Percentiles rank a stretch among this genome's conserved stretches.
phyloP scores from a whole-genome alignment of 2,113 vertebrate genomes.

The Aegithalos caudatus region DNA sequence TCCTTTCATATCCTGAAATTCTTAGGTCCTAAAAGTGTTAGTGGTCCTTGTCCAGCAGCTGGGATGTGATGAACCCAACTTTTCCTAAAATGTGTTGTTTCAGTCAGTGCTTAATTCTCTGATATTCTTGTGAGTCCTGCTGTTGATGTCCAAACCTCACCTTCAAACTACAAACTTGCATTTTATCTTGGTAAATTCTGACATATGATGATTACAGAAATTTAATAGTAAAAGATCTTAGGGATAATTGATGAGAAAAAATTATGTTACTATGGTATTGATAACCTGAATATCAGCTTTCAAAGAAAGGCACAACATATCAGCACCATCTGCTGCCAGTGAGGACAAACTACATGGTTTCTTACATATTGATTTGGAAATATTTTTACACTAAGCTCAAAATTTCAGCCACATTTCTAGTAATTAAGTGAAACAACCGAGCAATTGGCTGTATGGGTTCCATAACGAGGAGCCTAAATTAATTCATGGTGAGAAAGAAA shows the following conservation, averaged over 20 bases:
- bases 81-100: not conserved
- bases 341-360: not conserved
- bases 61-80: not conserved
- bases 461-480: not conserved
- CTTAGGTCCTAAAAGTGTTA: not conserved
- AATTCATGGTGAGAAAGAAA: not conserved
- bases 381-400: not conserved
- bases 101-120: not conserved
- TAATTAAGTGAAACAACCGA: not conserved
- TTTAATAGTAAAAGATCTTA: not conserved
- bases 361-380: fast-evolving
- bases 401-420: not conserved
- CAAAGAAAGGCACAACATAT: not conserved
- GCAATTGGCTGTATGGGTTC: not conserved
- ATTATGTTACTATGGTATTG: fast-evolving
- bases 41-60: not conserved
- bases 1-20: not conserved
- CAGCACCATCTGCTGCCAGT: conserved; percentile 47
- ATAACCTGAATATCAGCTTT: not conserved
- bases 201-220: not conserved
- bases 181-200: not conserved
- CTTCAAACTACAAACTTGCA: not conserved
- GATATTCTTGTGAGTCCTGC: not conserved
- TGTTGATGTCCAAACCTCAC: not conserved
- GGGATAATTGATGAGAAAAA: not conserved